Conservation (phyloP, 2,113 vertebrate genomes). For the Octodon degus region DNA sequence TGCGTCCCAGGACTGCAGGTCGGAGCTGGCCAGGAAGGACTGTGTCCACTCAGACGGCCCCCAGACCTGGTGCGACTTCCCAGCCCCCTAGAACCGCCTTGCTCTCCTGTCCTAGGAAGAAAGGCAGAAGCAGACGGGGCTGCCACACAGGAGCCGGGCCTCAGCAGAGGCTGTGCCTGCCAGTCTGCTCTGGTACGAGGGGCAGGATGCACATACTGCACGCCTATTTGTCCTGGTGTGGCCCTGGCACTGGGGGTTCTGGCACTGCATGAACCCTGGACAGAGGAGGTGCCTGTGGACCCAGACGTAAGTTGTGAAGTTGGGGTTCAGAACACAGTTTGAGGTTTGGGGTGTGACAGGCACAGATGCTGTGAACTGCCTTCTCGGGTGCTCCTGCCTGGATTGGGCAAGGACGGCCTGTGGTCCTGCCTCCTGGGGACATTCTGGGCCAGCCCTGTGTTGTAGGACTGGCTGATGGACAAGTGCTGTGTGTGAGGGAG, state of each 20-base stretch:
- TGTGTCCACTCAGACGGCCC: neutral
- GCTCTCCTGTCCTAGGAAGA: neutral
- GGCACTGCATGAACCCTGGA: neutral
- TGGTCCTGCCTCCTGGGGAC: no score
- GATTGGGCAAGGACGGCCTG: neutral
- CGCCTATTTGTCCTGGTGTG: neutral
- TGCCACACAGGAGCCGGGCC: neutral
- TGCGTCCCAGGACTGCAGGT: neutral
- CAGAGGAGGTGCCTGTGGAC: neutral
- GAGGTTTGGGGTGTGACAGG: neutral
- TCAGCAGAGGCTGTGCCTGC: neutral
- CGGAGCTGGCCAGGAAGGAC: neutral
- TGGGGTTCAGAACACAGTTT: neutral
- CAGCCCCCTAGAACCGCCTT: neutral
- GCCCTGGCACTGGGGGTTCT: neutral
- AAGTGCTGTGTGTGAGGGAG: neutral
- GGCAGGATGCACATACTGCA: neutral
- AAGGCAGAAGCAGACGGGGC: neutral
- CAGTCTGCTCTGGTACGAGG: neutral
- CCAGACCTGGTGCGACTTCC: neutral
- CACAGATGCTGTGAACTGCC: neutral
- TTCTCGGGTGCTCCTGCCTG: neutral
- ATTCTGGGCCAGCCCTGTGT: neutral
- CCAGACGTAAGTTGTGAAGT: neutral
- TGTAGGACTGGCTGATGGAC: neutral